Evolutionary conservation across 2,113 vertebrate species (phyloP).

Genomic region (Setophaga coronata): DNA sequence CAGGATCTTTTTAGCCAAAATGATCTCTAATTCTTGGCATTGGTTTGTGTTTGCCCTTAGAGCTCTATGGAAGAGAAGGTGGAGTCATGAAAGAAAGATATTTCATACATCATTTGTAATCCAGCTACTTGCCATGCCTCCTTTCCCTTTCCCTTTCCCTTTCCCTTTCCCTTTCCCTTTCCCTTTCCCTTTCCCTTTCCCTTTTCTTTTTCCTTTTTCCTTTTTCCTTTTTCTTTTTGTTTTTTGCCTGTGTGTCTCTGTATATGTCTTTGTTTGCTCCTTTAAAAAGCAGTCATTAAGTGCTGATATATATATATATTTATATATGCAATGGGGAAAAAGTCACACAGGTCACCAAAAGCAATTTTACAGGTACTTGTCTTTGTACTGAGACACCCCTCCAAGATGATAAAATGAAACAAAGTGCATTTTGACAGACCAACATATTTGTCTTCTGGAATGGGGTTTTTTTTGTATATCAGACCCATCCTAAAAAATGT

Average conservation of each 20-base stretch:
- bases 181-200: no score
- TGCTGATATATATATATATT: background rate
- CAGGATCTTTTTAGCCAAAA: background rate
- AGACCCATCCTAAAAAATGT: background rate
- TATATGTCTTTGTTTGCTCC: background rate
- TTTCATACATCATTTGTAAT: background rate
- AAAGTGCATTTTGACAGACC: background rate
- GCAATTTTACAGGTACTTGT: background rate
- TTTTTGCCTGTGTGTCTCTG: background rate
- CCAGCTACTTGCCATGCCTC: background rate
- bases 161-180: background rate
- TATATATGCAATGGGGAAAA: background rate
- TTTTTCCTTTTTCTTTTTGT: no score
- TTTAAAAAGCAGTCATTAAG: background rate
- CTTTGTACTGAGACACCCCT: background rate
- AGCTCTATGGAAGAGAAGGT: background rate
- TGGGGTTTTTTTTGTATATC: background rate
- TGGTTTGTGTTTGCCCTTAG: background rate
- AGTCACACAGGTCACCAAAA: background rate
- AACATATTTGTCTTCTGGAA: background rate
- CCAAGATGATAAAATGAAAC: background rate
- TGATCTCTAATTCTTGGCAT: background rate
- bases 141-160: background rate
- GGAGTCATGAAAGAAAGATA: background rate
- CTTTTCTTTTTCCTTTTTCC: background rate